Evolutionary conservation across 2,888 invertebrate genomes (phyloP), one percentile per base, ranked within the genome.

Genomic region (Gasteruption jaculator): DNA sequence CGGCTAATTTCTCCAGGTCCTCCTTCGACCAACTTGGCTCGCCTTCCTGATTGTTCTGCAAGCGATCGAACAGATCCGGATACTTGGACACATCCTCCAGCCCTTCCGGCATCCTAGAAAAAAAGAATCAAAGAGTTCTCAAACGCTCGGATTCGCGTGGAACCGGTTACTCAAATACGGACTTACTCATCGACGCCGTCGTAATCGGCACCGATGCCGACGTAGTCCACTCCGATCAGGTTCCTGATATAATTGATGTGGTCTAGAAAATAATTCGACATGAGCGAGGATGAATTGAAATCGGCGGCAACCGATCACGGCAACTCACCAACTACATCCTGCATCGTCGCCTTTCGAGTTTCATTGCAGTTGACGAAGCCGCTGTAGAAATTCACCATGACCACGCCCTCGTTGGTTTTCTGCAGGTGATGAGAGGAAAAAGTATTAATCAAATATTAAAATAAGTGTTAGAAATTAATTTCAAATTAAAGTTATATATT

Each of bases 321-420:
- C n/a, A n/a, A 65, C 73, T 71, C 71, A 85, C 85, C 81, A 48
- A 81, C 79, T 5, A 85, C 83, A 53, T 82, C 80, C 1, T 77
- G 72, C n/a, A 85, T 72, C 0, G 79, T 81, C 0, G 82, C 81
- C 41, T 76, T 76, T 43, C 47, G 50, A 24, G 57, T 58, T 24
- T 56, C 41, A 45, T 58, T 55, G 42, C 62, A 61, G 47, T 70
- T 73, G n/a, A 85, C 75, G 61, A 81, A 86, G 36, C 71, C 71
- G 1, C 76, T 77, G 64, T 79, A 84, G 65, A 86, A 86, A 61
- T 83, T 85, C 7, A 86, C 81, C 86, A 86, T 86, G 3, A 86
- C 81, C 19, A 86, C 73, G 3, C 86, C 86, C 18, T 78, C 76
- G 52, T 85, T 86, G 48, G 72, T 68, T 73, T 78, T 78, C 81